Conservation (phyloP, 2,797 vertebrate species). For the Austrolebias charrua region DNA sequence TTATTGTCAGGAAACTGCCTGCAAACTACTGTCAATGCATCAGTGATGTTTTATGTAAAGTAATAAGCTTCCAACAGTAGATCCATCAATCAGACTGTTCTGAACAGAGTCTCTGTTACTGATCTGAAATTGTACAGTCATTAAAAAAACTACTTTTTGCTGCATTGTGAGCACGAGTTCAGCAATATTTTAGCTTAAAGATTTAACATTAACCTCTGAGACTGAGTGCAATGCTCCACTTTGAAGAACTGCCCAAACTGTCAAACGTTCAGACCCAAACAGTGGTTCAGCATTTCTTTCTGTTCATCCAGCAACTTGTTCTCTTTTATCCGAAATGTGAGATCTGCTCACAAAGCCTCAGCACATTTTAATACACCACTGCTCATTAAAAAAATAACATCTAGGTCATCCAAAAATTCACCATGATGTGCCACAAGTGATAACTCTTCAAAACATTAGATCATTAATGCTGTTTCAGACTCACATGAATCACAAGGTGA, state of each 20-base stretch:
- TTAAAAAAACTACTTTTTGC: too few relatives aligned
- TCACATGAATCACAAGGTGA: too few relatives aligned
- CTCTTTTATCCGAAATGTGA: constrained; percentile 38
- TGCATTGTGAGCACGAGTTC: constrained; percentile 7
- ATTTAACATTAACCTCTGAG: constrained; percentile 20
- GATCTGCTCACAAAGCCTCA: constrained; percentile 25
- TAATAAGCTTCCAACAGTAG: too few relatives aligned
- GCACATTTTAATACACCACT: constrained; percentile 35
- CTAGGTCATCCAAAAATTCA: not conserved
- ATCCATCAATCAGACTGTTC: too few relatives aligned
- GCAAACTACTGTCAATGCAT: not conserved
- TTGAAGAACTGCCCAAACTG: not conserved
- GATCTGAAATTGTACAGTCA: not conserved
- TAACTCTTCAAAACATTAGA: too few relatives aligned
- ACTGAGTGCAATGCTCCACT: constrained; percentile 13
- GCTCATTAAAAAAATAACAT: not conserved
- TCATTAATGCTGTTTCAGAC: too few relatives aligned
- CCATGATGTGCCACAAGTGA: not conserved
- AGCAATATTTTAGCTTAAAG: constrained; percentile 6
- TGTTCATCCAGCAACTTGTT: constrained; percentile 54
- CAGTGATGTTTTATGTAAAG: not conserved
- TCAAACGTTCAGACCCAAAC: constrained; percentile 31
- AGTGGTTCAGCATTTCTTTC: constrained; percentile 49
- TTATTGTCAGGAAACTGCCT: too few relatives aligned
- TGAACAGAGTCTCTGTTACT: not conserved